Evolutionary conservation across 2,888 invertebrate genomes (phyloP).

Genomic region (Limnephilus rhombicus): DNA sequence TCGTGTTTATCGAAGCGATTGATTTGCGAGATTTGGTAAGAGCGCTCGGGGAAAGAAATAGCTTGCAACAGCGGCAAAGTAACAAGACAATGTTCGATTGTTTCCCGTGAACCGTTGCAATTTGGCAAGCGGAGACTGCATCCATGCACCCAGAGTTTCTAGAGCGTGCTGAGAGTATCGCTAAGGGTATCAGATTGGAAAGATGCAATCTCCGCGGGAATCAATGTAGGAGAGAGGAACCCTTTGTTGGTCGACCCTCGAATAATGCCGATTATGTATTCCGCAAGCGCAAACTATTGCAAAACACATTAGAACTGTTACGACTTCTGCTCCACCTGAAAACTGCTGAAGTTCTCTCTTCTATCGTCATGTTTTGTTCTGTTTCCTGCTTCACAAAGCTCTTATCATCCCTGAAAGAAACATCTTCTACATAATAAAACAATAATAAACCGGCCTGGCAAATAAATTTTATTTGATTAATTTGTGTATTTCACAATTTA

Average conservation of each 20-base stretch:
- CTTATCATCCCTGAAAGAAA: neutral
- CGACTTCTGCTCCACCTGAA: neutral
- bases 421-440: neutral
- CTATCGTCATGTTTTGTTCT: neutral
- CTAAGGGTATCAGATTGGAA: conserved; percentile 27
- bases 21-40: neutral
- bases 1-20: neutral
- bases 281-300: neutral
- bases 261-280: neutral
- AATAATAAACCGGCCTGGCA: no score
- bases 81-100: conserved; percentile 34
- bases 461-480: no score
- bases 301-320: conserved; percentile 1
- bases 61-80: conserved; percentile 3
- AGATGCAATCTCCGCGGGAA: conserved; percentile 31
- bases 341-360: neutral
- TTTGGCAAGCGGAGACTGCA: conserved; percentile 42
- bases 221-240: conserved; percentile 5
- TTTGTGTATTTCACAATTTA: no score
- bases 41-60: neutral
- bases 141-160: conserved; percentile 17
- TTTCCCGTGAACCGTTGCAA: conserved; percentile 35
- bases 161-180: conserved; percentile 16
- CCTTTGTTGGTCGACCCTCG: neutral
- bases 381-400: neutral